Evolutionary conservation across 2,113 vertebrate species (phyloP).

Genomic region (Myotis lucifugus): DNA sequence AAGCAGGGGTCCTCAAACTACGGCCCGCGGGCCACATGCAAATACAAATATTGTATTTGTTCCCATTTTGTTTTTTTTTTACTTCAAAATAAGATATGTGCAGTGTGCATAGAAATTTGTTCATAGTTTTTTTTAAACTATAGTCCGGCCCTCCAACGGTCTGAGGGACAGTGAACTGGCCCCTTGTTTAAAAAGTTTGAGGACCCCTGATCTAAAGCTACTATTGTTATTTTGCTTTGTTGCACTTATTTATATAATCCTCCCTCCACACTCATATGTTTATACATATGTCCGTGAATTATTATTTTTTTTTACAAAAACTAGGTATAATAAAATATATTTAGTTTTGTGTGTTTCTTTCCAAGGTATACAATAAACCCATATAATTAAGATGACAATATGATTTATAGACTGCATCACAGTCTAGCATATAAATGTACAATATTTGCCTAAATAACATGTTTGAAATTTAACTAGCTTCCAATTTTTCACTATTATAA

Average conservation of each 20-base stretch:
- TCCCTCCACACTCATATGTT: background rate
- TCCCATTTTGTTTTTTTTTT: too few species aligned
- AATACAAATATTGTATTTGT: too few species aligned
- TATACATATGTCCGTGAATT: background rate
- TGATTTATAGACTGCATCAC: background rate
- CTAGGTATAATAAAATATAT: background rate
- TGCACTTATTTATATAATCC: background rate
- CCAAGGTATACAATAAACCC: background rate
- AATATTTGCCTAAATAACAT: background rate
- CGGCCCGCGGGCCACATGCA: too few species aligned
- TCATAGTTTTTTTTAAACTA: too few species aligned
- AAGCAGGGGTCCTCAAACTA: too few species aligned
- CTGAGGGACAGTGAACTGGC: too few species aligned
- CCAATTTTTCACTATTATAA: background rate
- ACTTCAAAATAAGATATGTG: too few species aligned
- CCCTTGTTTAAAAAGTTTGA: too few species aligned
- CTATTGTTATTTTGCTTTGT: background rate
- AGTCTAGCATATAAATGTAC: background rate
- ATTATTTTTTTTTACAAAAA: background rate
- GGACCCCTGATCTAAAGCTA: slow-evolving; percentile 3
- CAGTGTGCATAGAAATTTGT: too few species aligned
- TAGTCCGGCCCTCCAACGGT: too few species aligned
- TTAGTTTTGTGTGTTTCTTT: background rate
- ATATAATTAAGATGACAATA: slow-evolving; percentile 21
- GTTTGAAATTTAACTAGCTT: slow-evolving; percentile 4